Base-by-base conservation (phyloP, 2,113 vertebrate species). In the Atlantisia rogersi region DNA sequence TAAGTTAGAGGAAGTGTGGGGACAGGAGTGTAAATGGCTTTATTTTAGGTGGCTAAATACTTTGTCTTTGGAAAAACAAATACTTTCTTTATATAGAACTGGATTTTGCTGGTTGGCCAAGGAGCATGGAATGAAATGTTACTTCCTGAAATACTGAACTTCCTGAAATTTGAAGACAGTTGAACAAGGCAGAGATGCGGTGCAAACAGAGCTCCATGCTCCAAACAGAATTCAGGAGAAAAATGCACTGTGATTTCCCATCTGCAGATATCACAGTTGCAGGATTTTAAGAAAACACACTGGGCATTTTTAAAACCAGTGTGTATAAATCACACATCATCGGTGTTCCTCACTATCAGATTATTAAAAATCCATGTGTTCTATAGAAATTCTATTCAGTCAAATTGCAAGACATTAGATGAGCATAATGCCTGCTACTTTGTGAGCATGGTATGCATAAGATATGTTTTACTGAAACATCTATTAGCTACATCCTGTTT, bases 1-100 rank as follows among this genome's bases (percentile, higher is more conserved):
- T 99, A 86, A 98, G 98, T 94, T 10, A 62, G 50, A 80, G 62
- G 58, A 75, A 69, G 16, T 22, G 62, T 8, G 10, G 46, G 59
- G 29, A 82, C 78, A 35, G n/a, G 19, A 46, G 35, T 8, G 11
- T 29, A 56, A 86, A 50, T 18, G 29, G 10, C 14, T 74, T 40
- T 70, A 44, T 64, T 96, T 58, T 19, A 80, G 35, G 50, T 81
- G 52, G 56, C 48, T 44, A 37, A 78, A 37, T 78, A 56, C 52
- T 67, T 92, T 46, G 19, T 93, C 24, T 87, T 69, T 63, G 42
- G 82, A 78, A 91, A 78, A 92, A 91, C 42, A 81, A 83, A 87
- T 59, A 21, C 35, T 55, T 59, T 11, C 55, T 88, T 88, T 59
- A 15, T 59, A 16, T 4, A 91, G 71, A 77, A 21, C 29, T 73